These are phyloP conservation scores for Aphyosemion australe DNA, from an alignment of 2,113 vertebrate genomes.

Conservation along the genomic window DNA sequence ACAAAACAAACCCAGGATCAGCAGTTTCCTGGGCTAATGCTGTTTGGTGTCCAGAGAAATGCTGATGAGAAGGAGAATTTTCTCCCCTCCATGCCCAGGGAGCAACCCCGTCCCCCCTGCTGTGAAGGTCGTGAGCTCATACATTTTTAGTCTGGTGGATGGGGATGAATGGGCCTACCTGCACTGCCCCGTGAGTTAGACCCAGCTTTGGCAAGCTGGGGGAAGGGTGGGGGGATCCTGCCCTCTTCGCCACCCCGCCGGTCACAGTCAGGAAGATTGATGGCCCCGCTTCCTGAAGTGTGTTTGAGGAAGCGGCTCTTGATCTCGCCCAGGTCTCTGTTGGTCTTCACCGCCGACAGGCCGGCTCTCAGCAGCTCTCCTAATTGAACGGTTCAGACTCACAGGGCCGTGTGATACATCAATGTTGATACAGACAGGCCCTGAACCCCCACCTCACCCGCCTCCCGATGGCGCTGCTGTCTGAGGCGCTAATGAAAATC, in stretches of 20 bases:
- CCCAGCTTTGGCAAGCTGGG: constrained; percentile 11
- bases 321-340: constrained; percentile 68
- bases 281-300: constrained; percentile 54
- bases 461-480: constrained; percentile 31
- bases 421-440: constrained; percentile 58
- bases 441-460: constrained; percentile 23
- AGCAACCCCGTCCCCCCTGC: constrained; percentile 44
- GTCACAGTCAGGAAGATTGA: constrained; percentile 66
- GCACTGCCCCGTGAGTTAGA: constrained; percentile 49
- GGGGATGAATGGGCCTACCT: constrained; percentile 70
- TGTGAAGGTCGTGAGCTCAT: constrained; percentile 74
- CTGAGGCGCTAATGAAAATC: constrained; percentile 61
- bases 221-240: constrained; percentile 36
- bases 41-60: constrained; percentile 63
- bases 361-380: constrained; percentile 59
- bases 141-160: constrained; percentile 71
- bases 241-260: constrained; percentile 48
- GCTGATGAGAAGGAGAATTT: constrained; percentile 68
- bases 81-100: constrained; percentile 37
- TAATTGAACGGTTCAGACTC: constrained; percentile 75
- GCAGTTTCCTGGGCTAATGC: constrained; percentile 63
- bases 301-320: constrained; percentile 69
- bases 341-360: constrained; percentile 57
- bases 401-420: constrained; percentile 65
- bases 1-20: constrained; percentile 68